A percentile compares a stretch with the other conserved stretches of the same genome.
Conservation (phyloP, 1,140 invertebrate species). For the Harlomillsia oculata region DNA sequence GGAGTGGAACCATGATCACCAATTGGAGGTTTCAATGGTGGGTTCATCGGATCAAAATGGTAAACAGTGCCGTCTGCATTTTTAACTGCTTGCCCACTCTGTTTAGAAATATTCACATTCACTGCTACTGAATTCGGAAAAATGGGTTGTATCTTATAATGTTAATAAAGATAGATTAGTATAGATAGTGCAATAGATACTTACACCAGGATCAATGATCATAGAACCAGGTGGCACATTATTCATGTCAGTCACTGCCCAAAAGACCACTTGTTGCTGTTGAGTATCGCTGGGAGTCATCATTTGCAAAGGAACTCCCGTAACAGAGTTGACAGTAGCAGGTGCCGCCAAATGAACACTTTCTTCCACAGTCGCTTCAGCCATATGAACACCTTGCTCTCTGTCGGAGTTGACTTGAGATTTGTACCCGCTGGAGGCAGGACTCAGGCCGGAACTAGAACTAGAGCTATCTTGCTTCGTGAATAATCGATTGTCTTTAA, state of each 20-base stretch:
- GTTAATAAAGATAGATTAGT: no score
- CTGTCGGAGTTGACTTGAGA: slow-evolving; percentile 41
- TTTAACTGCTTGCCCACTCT: slow-evolving; percentile 53
- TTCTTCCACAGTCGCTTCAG: slow-evolving; percentile 2
- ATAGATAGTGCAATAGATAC: slow-evolving; percentile 14
- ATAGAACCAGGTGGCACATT: slow-evolving; percentile 71
- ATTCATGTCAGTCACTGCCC: slow-evolving; percentile 73
- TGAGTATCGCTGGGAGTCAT: slow-evolving; percentile 13
- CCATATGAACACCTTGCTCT: slow-evolving; percentile 9
- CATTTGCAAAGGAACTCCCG: slow-evolving; percentile 2
- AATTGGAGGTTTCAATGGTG: slow-evolving; percentile 51
- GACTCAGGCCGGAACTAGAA: slow-evolving; percentile 62
- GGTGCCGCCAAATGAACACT: neutral
- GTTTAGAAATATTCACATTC: slow-evolving; percentile 30
- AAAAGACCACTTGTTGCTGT: slow-evolving; percentile 49
- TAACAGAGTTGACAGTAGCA: neutral
- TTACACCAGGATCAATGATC: slow-evolving; percentile 71
- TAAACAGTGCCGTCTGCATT: slow-evolving; percentile 61
- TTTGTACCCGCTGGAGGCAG: slow-evolving; percentile 72
- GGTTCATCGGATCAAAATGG: slow-evolving; percentile 61
- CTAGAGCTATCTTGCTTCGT: slow-evolving; percentile 64
- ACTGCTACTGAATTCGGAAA: no score
- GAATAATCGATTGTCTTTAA: slow-evolving; percentile 49
- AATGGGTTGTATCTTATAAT: no score
- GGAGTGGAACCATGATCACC: slow-evolving; percentile 8